Evolutionary conservation across 2,797 vertebrate genomes (phyloP).

Genomic region (Ambastaia sidthimunki): DNA sequence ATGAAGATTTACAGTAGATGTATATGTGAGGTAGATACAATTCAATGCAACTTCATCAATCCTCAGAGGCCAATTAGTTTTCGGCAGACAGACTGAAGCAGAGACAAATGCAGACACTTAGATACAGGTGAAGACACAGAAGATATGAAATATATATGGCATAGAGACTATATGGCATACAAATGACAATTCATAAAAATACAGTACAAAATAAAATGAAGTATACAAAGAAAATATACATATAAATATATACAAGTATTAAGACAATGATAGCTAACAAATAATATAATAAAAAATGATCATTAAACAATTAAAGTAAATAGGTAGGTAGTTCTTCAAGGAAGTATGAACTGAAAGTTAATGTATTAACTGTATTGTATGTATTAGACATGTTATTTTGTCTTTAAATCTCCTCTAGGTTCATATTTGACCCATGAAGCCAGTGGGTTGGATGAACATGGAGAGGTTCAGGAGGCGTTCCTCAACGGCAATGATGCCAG

Average conservation of each 20-base stretch:
- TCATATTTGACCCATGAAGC: constrained; percentile 94
- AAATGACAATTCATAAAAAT: no score
- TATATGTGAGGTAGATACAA: not conserved
- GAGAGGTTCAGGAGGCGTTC: constrained; percentile 92
- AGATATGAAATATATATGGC: not conserved
- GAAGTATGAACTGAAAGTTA: not conserved
- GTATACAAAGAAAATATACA: not conserved
- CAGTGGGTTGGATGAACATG: constrained; percentile 91
- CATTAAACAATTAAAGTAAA: no score
- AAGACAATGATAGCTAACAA: not conserved
- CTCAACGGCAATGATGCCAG: constrained; percentile 91
- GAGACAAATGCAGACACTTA: not conserved
- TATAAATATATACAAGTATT: no score
- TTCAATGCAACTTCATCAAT: constrained; percentile 3
- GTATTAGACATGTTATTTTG: not conserved
- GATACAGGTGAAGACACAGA: not conserved
- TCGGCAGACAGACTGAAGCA: not conserved
- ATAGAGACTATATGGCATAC: not conserved
- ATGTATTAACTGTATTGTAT: no score
- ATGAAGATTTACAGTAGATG: constrained; percentile 24
- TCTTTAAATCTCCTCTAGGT: constrained; percentile 70
- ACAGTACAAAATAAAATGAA: not conserved
- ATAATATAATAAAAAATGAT: not conserved
- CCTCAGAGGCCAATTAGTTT: constrained; percentile 18
- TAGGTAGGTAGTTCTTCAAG: no score